Base-by-base conservation (phyloP, 2,797 vertebrate species). In the Lemur catta region DNA sequence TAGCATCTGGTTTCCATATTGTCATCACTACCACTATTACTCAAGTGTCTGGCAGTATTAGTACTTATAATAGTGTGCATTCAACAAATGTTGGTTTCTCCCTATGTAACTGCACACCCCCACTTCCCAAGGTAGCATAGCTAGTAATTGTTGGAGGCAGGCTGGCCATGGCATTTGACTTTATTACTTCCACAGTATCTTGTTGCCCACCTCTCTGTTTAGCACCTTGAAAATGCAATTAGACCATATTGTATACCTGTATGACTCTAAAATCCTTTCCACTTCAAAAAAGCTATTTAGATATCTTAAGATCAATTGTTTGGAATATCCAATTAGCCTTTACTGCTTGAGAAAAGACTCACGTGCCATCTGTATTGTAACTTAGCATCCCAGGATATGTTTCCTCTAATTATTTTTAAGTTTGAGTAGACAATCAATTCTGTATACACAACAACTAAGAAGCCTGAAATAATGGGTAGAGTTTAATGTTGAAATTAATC, bases 401-500 rank as follows among this genome's bases (percentile, higher is more conserved):
- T 95, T 89, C 89, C 90, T 86, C 84, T 96, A 86, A 96, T 93
- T 96, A 84, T 90, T 93, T 91, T 93, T 84, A 94, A 93, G 84
- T 96, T 84, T 57, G 50, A 85, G 67, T 52, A 87, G 76, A 96
- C 43, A 67, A 94, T 93, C 86, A 67, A 80, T 95, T 97, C 76
- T 59, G 55, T 69, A 93, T 41, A 87, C 74, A 94, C 84, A 84
- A 92, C 92, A 95, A 91, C 50, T 22, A 82, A 81, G 93, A 89
- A 91, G 65, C 28, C 76, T 96, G 80, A 93, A 94, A 91, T 95
- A 91, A 89, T 61, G 87, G 84, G 59, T 69, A 65, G 78, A 92
- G 84, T 96, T 93, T 94, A 95, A 91, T 84, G 95, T 85, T 65
- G 91, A 95, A 91, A 97, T 96, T 92, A 95, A 95, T 97, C 97